phyloP scores from a whole-genome alignment of 2,888 invertebrate genomes.

The Phyllotreta striolata region DNA sequence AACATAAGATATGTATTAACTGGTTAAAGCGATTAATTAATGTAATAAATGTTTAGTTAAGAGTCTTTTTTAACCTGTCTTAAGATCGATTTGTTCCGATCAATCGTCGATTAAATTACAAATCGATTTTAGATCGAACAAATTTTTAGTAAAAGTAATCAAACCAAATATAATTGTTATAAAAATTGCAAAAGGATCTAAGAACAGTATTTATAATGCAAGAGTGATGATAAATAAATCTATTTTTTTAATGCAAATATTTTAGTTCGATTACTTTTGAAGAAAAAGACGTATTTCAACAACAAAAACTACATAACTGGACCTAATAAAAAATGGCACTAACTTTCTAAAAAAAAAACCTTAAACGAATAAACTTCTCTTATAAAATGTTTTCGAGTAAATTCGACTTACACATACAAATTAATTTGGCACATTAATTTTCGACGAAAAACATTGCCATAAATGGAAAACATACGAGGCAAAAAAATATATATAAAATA shows the following conservation, averaged over 20 bases:
- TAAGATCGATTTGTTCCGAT: background rate
- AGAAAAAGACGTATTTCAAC: too few relatives aligned
- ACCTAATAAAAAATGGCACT: constrained; percentile 27
- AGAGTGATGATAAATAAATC: too few relatives aligned
- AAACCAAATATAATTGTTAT: too few relatives aligned
- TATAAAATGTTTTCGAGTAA: constrained; percentile 5
- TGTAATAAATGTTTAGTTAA: background rate
- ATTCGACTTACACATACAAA: constrained; percentile 24
- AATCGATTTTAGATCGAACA: too few relatives aligned
- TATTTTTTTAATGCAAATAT: too few relatives aligned
- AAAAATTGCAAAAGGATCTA: too few relatives aligned
- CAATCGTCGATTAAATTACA: background rate
- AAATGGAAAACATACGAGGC: background rate
- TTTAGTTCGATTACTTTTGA: background rate
- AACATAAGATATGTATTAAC: constrained; percentile 36
- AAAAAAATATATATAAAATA: background rate
- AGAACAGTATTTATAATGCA: too few relatives aligned
- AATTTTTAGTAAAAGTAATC: too few relatives aligned
- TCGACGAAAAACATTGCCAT: constrained; percentile 1
- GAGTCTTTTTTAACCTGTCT: too few relatives aligned
- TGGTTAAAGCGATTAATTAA: constrained; percentile 25
- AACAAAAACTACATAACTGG: background rate
- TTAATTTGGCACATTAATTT: constrained; percentile 28
- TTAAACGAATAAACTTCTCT: constrained; percentile 4
- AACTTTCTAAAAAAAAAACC: constrained; percentile 20